Conservation (phyloP, 2,797 vertebrate genomes). For the Corythornis leucogaster region DNA sequence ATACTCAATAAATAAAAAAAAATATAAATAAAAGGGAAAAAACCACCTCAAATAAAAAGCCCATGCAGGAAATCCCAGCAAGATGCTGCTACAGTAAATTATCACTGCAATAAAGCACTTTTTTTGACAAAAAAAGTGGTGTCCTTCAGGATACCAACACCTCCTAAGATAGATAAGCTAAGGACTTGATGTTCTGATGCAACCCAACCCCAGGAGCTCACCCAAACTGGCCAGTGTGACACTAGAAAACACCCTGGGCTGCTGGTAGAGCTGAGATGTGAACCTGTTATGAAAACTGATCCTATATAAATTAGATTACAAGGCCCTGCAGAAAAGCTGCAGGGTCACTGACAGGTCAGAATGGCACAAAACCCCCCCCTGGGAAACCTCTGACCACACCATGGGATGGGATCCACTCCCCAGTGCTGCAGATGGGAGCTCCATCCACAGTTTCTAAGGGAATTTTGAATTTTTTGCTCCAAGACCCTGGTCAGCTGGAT, state of each 20-base stretch:
- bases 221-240: not conserved
- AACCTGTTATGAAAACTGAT: not conserved
- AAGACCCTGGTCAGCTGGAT: not conserved
- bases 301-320: not conserved
- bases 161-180: not conserved
- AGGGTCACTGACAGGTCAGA: not conserved
- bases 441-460: not conserved
- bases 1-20: not conserved
- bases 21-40: no score
- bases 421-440: not conserved
- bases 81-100: not conserved
- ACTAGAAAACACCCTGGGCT: accelerated
- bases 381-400: not conserved
- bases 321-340: not conserved
- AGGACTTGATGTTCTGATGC: not conserved
- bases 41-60: no score
- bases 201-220: not conserved
- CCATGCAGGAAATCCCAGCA: not conserved
- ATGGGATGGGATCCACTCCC: not conserved
- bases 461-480: not conserved
- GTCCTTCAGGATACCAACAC: not conserved
- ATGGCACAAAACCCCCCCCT: not conserved
- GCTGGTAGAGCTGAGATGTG: not conserved
- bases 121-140: not conserved
- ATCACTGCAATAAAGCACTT: accelerated